Percentiles rank a stretch among this genome's conserved stretches.
Evolutionary conservation across 2,888 invertebrate species (phyloP).

Genomic region (Nowickia ferox): DNA sequence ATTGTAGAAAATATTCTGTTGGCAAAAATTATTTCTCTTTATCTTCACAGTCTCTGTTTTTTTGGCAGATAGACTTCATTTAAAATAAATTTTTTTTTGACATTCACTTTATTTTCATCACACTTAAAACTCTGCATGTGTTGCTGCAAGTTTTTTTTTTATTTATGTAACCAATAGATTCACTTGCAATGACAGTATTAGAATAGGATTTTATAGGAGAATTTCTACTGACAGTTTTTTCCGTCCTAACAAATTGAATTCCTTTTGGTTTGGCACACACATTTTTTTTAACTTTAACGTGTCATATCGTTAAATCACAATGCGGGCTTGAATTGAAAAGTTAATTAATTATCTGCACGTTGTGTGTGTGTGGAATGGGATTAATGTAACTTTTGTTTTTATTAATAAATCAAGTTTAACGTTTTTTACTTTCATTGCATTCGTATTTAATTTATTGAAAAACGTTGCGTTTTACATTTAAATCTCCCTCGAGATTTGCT

Average conservation of each 20-base stretch:
- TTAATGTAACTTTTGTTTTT: background rate
- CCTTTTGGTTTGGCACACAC: background rate
- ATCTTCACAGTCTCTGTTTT: constrained; percentile 59
- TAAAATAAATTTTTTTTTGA: constrained; percentile 65
- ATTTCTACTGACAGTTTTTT: background rate
- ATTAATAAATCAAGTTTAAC: constrained; percentile 5
- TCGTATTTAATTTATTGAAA: constrained; percentile 60
- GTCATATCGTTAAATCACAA: constrained; percentile 5
- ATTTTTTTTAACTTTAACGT: background rate
- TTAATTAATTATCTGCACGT: constrained; percentile 44
- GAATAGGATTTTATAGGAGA: background rate
- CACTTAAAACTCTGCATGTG: background rate
- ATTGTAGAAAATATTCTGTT: constrained; percentile 53
- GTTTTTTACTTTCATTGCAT: constrained; percentile 42
- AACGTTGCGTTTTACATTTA: constrained; percentile 29
- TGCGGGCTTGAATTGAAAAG: constrained; percentile 12
- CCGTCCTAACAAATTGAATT: constrained; percentile 21
- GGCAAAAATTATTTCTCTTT: constrained; percentile 62
- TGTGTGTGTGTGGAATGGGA: background rate
- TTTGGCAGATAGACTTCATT: constrained; percentile 69
- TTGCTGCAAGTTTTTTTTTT: too few species aligned
- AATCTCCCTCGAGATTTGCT: constrained; percentile 25
- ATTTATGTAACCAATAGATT: background rate
- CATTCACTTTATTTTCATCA: constrained; percentile 44
- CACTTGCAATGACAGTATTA: background rate